phyloP scores from a whole-genome alignment of 2,888 invertebrate genomes.

The Drosophila quinaria region DNA sequence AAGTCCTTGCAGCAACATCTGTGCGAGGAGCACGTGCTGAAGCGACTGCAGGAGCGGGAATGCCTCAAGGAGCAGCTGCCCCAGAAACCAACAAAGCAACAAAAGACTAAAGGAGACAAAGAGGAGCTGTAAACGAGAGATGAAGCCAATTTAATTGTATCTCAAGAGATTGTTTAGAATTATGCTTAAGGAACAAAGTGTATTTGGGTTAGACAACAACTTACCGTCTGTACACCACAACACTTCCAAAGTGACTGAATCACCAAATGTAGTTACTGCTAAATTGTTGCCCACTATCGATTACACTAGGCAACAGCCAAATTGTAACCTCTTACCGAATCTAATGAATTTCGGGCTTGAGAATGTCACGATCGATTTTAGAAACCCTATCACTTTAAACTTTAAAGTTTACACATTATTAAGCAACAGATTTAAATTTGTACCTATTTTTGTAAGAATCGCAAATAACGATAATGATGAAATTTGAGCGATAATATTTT shows the following conservation, averaged over 20 bases:
- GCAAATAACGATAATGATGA: no score
- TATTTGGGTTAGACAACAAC: constrained; percentile 22
- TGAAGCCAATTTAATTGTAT: not conserved
- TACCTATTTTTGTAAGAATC: no score
- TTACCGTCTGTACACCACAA: constrained; percentile 30
- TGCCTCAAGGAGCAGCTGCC: constrained; percentile 87
- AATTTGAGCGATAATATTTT: no score
- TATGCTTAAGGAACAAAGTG: constrained; percentile 18
- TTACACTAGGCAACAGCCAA: constrained; percentile 1
- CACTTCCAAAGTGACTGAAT: constrained; percentile 44
- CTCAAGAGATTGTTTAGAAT: constrained; percentile 16
- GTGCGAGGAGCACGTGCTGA: constrained; percentile 91
- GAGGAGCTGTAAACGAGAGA: constrained; percentile 54
- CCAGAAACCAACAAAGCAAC: constrained; percentile 6
- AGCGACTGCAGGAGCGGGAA: constrained; percentile 88
- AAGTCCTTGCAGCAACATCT: constrained; percentile 90
- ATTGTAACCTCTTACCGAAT: not conserved
- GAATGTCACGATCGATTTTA: no score
- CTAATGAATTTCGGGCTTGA: no score
- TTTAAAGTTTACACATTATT: no score
- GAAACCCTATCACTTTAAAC: no score
- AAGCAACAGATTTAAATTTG: no score
- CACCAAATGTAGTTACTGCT: not conserved
- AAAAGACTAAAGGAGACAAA: constrained; percentile 45
- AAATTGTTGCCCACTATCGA: constrained; percentile 32